Evolutionary conservation across 2,888 invertebrate genomes (phyloP), one percentile per base, ranked within the genome.

Genomic region (Ophion slaviceki): DNA sequence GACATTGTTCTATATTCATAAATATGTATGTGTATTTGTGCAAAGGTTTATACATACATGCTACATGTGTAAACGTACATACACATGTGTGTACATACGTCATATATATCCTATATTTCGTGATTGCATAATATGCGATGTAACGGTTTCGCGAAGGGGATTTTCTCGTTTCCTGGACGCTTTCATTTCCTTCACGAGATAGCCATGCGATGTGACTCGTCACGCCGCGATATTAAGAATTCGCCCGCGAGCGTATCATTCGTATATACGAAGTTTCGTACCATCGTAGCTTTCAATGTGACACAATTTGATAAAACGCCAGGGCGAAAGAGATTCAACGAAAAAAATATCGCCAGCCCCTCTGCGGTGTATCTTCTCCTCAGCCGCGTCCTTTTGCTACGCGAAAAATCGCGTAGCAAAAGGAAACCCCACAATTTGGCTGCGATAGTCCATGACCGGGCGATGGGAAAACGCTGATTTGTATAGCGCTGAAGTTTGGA

Each of bases 1-100:
- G 89, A 74, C 89, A 89, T 87, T 87, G 89, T 85, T 88, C 88
- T 71, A 88, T 89, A 78, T 88, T 88, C 47, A n/a, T 14, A 53
- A 11, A 53, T 47, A 14, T 17, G 11, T 53, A 53, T 53, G 17
- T 53, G 17, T 53, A 5, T 53, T 14, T 53, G 53, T 53, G 53
- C 4, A 17, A 53, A 14, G 53, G 53, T 53, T 5, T 87, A 83
- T 88, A 17, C 61, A 7, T 66, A 17, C 3, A 32, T 4, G 32
- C 32, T 4, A 32, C 4, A 32, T 53, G 53, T 53, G 53, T 14
- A 53, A 53, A 14, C 14, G 17, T 53, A 17, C 61, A 11, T 66
- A 17, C 24, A 40, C 59, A 61, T 32, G 45, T 14, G 28, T 57
- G 36, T 11, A 20, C 24, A n/a, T 14, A 14, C 32, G 24, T 61